Percentiles rank a stretch among this genome's conserved stretches.
These are phyloP conservation scores for Microcebus jonahi DNA, from an alignment of 2,113 vertebrate genomes.

Conservation along the genomic window DNA sequence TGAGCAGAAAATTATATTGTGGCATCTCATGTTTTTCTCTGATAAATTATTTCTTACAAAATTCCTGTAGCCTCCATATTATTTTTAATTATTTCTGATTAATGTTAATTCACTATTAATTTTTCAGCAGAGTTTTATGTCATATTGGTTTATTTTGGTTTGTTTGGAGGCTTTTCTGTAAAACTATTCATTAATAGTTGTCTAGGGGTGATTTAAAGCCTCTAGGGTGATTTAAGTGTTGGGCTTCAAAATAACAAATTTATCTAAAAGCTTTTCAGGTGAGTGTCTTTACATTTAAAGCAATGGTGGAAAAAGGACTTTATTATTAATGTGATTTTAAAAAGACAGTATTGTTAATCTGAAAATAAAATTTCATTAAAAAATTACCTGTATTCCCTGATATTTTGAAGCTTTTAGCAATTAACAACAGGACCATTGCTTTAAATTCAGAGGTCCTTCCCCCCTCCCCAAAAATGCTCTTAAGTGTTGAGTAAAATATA, in stretches of 20 bases:
- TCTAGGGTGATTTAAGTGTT: background rate
- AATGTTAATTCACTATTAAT: background rate
- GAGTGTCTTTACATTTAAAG: background rate
- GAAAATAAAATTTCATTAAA: constrained; percentile 19
- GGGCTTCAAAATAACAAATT: background rate
- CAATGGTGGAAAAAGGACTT: background rate
- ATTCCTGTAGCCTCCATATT: background rate
- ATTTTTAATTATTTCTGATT: background rate
- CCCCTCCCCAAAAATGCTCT: accelerated
- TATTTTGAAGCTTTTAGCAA: background rate
- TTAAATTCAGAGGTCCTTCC: background rate
- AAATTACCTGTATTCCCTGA: background rate
- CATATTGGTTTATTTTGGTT: background rate
- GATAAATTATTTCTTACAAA: background rate
- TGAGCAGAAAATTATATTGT: background rate
- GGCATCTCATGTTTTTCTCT: background rate
- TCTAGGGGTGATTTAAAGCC: background rate
- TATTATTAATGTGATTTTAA: background rate
- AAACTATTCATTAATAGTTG: background rate
- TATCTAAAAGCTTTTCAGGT: background rate
- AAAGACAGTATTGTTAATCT: background rate
- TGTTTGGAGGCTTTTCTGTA: background rate
- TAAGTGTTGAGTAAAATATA: background rate
- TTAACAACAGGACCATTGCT: background rate
- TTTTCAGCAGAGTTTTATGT: background rate